phyloP scores from a whole-genome alignment of 2,888 invertebrate species.

The Microchrysa polita region DNA sequence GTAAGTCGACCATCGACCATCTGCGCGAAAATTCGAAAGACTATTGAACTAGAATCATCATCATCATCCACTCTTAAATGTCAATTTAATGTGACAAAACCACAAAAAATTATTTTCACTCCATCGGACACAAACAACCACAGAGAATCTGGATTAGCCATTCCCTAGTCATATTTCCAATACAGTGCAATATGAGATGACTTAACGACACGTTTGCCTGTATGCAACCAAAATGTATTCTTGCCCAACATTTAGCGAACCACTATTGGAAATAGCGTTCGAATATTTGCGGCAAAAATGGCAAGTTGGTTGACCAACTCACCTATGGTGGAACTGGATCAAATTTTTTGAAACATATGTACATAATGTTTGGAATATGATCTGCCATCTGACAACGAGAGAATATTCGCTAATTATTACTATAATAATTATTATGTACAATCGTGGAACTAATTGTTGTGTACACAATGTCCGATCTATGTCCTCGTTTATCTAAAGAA shows the following conservation, averaged over 20 bases:
- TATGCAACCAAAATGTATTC: neutral
- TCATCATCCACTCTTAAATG: too few species aligned
- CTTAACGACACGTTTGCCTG: neutral
- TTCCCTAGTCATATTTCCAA: too few species aligned
- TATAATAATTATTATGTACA: neutral
- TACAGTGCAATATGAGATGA: too few species aligned
- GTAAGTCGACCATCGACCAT: too few species aligned
- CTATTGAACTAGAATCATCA: too few species aligned
- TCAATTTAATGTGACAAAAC: too few species aligned
- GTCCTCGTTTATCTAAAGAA: neutral
- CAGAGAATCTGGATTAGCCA: too few species aligned
- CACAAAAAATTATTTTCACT: too few species aligned
- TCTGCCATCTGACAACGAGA: neutral
- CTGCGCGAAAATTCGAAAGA: too few species aligned
- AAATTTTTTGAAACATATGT: conserved; percentile 31
- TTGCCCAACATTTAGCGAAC: neutral
- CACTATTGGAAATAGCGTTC: conserved; percentile 3
- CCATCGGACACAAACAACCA: too few species aligned
- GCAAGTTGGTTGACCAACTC: conserved; percentile 11
- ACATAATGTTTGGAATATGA: neutral
- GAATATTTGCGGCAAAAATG: conserved; percentile 32
- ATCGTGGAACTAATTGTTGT: too few species aligned
- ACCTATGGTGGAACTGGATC: conserved; percentile 28
- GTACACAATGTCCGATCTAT: neutral
- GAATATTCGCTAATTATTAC: conserved; percentile 4